Conservation (phyloP, 2,113 vertebrate genomes). For the Sylvia atricapilla region DNA sequence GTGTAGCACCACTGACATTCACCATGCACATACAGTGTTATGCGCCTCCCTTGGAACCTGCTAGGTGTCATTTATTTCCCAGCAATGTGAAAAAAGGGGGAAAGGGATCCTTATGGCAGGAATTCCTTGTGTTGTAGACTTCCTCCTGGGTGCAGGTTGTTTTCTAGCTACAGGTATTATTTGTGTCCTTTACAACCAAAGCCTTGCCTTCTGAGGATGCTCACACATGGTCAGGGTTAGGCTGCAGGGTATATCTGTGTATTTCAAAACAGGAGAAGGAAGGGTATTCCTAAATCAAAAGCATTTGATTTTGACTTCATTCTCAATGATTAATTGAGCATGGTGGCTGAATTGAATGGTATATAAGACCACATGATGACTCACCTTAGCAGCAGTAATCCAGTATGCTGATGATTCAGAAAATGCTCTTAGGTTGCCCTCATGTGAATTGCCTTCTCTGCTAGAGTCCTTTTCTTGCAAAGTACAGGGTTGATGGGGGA, state of each 20-base stretch:
- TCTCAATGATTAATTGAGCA: background rate
- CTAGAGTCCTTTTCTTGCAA: background rate
- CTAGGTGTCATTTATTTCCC: background rate
- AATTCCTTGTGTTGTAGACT: background rate
- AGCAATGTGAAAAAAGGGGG: background rate
- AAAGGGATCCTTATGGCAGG: background rate
- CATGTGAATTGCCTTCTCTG: background rate
- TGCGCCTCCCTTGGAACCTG: background rate
- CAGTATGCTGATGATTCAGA: background rate
- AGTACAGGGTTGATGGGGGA: background rate
- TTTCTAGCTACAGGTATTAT: background rate
- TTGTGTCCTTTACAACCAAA: background rate
- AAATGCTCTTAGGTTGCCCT: background rate
- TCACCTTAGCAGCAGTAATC: background rate
- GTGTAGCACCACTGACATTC: fast-evolving
- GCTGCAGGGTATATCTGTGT: background rate
- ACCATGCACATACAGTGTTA: background rate
- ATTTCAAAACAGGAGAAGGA: background rate
- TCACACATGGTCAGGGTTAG: background rate
- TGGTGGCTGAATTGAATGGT: background rate
- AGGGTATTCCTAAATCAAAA: background rate
- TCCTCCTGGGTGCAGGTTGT: background rate
- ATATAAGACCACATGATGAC: background rate
- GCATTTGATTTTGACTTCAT: background rate
- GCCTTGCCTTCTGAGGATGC: background rate